phyloP scores from a whole-genome alignment of 1,140 invertebrate species.

The Micrasema longulum region DNA sequence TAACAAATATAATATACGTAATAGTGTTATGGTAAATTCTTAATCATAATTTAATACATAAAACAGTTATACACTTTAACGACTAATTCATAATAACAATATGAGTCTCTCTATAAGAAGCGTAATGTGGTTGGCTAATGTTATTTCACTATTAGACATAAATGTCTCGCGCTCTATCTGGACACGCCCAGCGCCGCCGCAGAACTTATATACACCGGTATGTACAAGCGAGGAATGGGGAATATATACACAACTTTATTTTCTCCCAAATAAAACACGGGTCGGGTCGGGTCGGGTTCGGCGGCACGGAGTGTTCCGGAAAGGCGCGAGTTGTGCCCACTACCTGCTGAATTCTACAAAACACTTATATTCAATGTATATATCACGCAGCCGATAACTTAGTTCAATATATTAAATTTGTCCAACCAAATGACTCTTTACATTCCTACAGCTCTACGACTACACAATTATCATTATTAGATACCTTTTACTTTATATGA shows the following conservation, averaged over 20 bases:
- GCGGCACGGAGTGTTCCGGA: no score
- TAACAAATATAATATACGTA: constrained; percentile 41
- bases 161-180: background rate
- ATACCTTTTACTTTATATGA: constrained; percentile 24
- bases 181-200: background rate
- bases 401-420: constrained; percentile 20
- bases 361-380: constrained; percentile 31
- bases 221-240: background rate
- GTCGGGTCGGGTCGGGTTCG: no score
- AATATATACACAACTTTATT: constrained; percentile 21
- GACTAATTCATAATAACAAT: constrained; percentile 49
- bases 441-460: constrained; percentile 19
- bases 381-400: constrained; percentile 24
- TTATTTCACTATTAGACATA: constrained; percentile 32
- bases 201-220: no score
- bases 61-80: constrained; percentile 36
- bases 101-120: constrained; percentile 54
- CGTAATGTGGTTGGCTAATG: constrained; percentile 54
- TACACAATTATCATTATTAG: constrained; percentile 24
- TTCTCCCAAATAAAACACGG: constrained; percentile 11
- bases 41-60: constrained; percentile 28
- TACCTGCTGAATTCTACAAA: constrained; percentile 20
- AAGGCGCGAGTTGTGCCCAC: background rate
- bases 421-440: constrained; percentile 31
- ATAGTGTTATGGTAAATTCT: constrained; percentile 31